phyloP scores from a whole-genome alignment of 2,797 vertebrate species.

The Rallus crepitans region DNA sequence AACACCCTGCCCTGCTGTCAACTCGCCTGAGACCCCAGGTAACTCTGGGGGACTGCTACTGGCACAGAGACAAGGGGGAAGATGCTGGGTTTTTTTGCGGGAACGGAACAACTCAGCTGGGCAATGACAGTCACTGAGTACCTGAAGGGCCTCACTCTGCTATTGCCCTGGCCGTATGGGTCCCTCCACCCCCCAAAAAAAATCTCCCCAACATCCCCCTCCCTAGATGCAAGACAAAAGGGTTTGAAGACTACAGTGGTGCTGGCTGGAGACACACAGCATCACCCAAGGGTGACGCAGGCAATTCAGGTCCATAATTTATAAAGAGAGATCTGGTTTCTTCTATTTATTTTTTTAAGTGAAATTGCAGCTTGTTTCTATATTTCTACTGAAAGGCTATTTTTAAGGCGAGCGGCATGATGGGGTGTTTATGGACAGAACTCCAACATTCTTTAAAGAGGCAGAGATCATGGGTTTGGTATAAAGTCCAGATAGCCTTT shows the following conservation, averaged over 20 bases:
- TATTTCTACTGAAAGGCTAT: background rate
- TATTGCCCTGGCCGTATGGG: accelerated
- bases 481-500: background rate
- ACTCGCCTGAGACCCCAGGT: background rate
- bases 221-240: background rate
- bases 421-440: background rate
- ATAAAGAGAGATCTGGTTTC: background rate
- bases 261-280: background rate
- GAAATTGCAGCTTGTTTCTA: background rate
- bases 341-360: background rate
- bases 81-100: background rate
- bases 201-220: background rate
- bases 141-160: background rate
- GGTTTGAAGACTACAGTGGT: background rate
- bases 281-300: background rate
- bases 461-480: background rate
- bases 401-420: background rate
- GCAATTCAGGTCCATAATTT: background rate
- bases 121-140: accelerated
- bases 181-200: background rate
- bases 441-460: background rate
- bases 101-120: background rate
- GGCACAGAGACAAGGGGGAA: background rate
- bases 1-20: accelerated
- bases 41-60: background rate